These are phyloP conservation scores for Nannoperca obscura DNA, from an alignment of 2,797 vertebrate species.

Conservation along the genomic window DNA sequence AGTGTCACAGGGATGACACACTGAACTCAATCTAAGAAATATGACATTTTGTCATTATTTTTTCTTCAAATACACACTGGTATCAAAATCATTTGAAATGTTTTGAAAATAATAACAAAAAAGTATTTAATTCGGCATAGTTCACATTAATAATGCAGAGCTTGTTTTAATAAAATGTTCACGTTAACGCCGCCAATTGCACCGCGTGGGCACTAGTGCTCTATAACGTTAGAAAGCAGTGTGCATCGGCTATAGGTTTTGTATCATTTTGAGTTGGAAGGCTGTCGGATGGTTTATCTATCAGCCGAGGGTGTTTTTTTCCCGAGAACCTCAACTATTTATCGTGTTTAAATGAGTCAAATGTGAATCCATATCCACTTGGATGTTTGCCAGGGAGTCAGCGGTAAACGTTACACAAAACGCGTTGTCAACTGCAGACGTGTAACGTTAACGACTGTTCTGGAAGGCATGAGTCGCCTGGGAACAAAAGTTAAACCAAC, in stretches of 20 bases:
- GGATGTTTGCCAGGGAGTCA: background rate
- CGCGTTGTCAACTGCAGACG: background rate
- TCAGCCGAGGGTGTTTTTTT: background rate
- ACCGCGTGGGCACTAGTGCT: background rate
- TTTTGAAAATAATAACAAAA: rapidly evolving
- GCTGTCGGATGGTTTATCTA: background rate
- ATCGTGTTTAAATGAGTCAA: rapidly evolving
- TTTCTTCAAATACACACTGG: rapidly evolving
- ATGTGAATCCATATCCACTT: background rate
- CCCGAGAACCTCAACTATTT: rapidly evolving
- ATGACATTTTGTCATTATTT: rapidly evolving
- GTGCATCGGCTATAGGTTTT: background rate
- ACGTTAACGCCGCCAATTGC: no score
- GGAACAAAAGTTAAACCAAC: background rate
- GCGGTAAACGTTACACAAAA: slow-evolving; percentile 5
- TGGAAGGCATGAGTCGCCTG: slow-evolving; percentile 9
- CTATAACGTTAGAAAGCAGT: background rate
- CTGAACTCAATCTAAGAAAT: background rate
- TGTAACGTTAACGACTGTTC: slow-evolving; percentile 7
- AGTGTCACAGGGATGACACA: background rate
- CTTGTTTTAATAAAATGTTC: background rate
- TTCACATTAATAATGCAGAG: background rate
- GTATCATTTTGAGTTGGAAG: rapidly evolving
- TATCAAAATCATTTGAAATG: rapidly evolving
- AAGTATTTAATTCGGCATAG: background rate